Evolutionary conservation across 2,113 vertebrate genomes (phyloP).

Genomic region (Onychorhynchus coronatus): DNA sequence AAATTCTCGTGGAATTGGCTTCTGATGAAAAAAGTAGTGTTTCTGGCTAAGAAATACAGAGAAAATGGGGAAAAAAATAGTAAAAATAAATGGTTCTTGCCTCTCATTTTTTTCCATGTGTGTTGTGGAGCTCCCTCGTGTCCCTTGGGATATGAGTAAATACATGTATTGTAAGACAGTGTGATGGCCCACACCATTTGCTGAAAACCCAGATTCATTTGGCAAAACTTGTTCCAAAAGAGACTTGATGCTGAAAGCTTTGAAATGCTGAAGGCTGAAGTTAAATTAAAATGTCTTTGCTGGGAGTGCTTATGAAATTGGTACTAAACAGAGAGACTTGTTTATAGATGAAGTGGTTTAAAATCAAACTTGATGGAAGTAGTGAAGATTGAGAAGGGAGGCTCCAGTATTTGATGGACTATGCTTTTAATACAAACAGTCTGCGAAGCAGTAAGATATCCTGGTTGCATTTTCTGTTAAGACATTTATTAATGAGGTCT

Average conservation of each 20-base stretch:
- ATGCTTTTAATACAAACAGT: neutral
- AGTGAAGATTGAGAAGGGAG: neutral
- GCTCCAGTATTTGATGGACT: neutral
- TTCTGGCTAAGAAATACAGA: neutral
- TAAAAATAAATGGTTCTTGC: neutral
- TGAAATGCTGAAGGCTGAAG: neutral
- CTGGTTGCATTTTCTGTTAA: neutral
- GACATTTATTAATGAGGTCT: neutral
- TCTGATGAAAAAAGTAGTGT: neutral
- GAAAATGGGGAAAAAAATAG: neutral
- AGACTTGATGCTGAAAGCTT: neutral
- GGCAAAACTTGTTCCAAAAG: neutral
- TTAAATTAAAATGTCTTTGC: neutral
- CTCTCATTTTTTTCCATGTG: neutral
- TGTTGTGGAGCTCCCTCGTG: neutral
- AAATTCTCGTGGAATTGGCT: neutral
- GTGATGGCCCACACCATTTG: neutral
- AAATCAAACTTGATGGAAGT: neutral
- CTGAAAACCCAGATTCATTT: neutral
- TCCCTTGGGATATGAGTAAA: neutral
- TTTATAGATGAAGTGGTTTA: neutral
- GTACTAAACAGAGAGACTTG: neutral
- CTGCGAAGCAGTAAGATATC: neutral
- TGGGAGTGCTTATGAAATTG: neutral
- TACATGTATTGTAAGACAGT: neutral